These are phyloP conservation scores for Xenopus borealis DNA, from an alignment of 2,113 vertebrate genomes.

Conservation along the genomic window DNA sequence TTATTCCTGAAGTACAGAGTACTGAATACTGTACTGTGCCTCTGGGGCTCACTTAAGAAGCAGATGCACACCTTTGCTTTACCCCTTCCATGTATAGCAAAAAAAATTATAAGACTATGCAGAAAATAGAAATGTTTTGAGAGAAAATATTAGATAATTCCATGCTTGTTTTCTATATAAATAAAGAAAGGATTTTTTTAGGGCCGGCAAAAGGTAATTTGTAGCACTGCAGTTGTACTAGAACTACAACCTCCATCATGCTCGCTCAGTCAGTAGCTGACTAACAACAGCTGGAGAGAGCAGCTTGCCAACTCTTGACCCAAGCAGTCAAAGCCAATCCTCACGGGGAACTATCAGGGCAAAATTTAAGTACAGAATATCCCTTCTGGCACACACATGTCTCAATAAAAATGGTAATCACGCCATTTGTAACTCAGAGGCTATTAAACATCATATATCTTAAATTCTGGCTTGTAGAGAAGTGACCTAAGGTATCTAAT, in stretches of 20 bases:
- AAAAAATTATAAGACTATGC: conserved; percentile 11
- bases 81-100: conserved; percentile 19
- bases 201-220: background rate
- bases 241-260: background rate
- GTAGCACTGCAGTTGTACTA: background rate
- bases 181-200: background rate
- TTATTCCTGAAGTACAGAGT: conserved; percentile 36
- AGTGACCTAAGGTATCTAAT: background rate
- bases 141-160: background rate
- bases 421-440: no score
- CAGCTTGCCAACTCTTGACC: background rate
- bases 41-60: conserved; percentile 33
- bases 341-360: background rate
- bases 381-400: background rate
- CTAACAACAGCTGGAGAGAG: background rate
- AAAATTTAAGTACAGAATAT: background rate
- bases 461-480: background rate
- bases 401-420: background rate
- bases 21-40: conserved; percentile 25
- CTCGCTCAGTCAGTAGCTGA: background rate
- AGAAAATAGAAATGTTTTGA: background rate
- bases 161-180: background rate
- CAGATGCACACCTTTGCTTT: conserved; percentile 40
- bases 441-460: background rate
- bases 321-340: background rate